phyloP scores from a whole-genome alignment of 2,113 vertebrate genomes.

The Gallinago jamesoni region DNA sequence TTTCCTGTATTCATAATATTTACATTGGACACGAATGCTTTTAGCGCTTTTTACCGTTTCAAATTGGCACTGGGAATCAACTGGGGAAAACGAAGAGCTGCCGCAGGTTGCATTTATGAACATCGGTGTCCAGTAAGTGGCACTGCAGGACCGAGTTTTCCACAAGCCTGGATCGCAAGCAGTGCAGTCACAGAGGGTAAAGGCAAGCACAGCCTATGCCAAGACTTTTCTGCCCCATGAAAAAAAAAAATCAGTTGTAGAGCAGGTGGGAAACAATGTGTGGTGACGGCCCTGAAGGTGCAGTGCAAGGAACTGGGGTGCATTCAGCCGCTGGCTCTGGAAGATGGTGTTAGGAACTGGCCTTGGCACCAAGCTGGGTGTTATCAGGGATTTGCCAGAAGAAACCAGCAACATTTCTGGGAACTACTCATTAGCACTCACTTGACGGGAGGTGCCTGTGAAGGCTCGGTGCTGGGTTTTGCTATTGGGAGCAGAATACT shows the following conservation, averaged over 20 bases:
- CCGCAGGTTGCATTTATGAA: background rate
- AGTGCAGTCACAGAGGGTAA: background rate
- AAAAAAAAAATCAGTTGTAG: background rate
- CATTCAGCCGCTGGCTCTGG: background rate
- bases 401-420: background rate
- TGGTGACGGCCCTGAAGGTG: background rate
- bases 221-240: background rate
- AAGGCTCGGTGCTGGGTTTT: background rate
- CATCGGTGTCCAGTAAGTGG: slow-evolving; percentile 44
- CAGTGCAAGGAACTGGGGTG: background rate
- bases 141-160: slow-evolving; percentile 56
- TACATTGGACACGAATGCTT: background rate
- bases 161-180: background rate
- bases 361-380: background rate
- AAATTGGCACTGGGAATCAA: background rate
- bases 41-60: background rate
- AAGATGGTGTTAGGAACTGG: background rate
- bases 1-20: background rate
- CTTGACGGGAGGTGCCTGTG: background rate
- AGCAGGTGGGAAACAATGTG: background rate
- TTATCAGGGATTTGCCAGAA: background rate
- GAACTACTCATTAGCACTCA: background rate
- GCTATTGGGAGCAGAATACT: background rate
- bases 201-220: background rate
- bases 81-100: background rate